These are phyloP conservation scores for Mayetiola destructor DNA, from an alignment of 2,888 invertebrate species.

Conservation along the genomic window DNA sequence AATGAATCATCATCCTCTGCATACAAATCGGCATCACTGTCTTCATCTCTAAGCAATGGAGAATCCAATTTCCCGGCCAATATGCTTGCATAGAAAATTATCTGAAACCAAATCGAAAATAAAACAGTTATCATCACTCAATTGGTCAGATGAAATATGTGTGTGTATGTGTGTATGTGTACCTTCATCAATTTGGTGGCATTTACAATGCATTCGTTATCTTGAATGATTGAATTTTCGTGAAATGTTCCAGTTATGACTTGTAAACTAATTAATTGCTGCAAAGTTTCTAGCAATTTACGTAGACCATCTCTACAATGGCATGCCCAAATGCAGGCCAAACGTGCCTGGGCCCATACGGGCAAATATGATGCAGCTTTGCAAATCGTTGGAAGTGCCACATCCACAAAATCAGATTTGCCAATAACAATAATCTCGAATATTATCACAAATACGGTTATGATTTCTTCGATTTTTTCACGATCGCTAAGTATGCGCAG, in stretches of 20 bases:
- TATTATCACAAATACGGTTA: slow-evolving; percentile 50
- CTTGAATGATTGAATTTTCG: slow-evolving; percentile 61
- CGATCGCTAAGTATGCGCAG: slow-evolving; percentile 19
- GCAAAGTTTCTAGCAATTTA: slow-evolving; percentile 59
- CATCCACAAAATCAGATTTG: slow-evolving; percentile 66
- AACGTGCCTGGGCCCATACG: slow-evolving; percentile 55
- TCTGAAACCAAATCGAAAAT: slow-evolving; percentile 36
- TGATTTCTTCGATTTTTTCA: slow-evolving; percentile 26
- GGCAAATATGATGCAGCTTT: slow-evolving; percentile 61
- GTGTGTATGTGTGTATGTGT: slow-evolving; percentile 18
- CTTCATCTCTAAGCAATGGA: slow-evolving; percentile 44
- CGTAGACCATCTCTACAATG: slow-evolving; percentile 49
- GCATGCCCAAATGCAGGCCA: slow-evolving; percentile 67
- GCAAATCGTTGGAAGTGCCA: slow-evolving; percentile 63
- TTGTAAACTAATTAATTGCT: slow-evolving; percentile 74
- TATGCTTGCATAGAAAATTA: slow-evolving; percentile 77
- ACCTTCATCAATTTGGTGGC: slow-evolving; percentile 83
- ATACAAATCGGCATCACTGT: slow-evolving; percentile 19
- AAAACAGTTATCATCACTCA: too few species aligned
- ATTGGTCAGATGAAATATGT: too few species aligned
- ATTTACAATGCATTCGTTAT: slow-evolving; percentile 68
- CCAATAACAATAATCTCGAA: slow-evolving; percentile 64
- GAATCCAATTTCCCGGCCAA: slow-evolving; percentile 65
- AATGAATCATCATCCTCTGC: slow-evolving; percentile 34
- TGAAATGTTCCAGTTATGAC: slow-evolving; percentile 64